Evolutionary conservation across 2,113 vertebrate species (phyloP), one percentile per base, ranked within the genome.

Genomic region (Alethe diademata): DNA sequence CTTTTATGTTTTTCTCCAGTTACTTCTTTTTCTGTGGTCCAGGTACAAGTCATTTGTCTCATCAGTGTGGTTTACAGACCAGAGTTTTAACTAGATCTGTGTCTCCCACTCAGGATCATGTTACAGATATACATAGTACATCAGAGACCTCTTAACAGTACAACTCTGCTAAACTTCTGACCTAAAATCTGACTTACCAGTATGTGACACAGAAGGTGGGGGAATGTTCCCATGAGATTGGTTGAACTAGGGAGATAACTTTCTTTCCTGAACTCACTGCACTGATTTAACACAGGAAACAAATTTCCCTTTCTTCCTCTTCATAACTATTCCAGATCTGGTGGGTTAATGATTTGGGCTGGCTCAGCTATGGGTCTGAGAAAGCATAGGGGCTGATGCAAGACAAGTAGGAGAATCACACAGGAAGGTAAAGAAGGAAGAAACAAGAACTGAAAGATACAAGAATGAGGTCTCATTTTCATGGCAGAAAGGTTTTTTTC

Each of bases 151-250:
- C 11, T 69, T 56, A 75, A 23, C 16, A 71, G 50, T 66, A 42
- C 28, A 66, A 2, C 8, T 36, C 58, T 86, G 36, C 31, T 88
- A 40, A 47, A 38, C 18, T 51, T 78, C 40, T 67, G 31, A 48
- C 72, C 26, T 61, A 43, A 1, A 67, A 25, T 28, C 56, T 74
- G 40, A 67, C 8, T 65, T 85, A 31, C 3, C 0, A 0, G 5
- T 62, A 24, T 57, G 36, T 71, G 19, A 67, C 70, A 60, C 11
- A 24, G 35, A 26, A 42, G 3, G 10, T 18, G 14, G 38, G 23
- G 12, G 6, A 0, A 3, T 38, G 33, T 80, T 88, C 35, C n/a
- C 1, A 0, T 58, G 18, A 78, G 18, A 42, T 15, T 65, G 26
- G 11, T 33, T 69, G 66, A 90, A 71, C n/a, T 35, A 60, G 38